Evolutionary conservation across 2,797 vertebrate genomes (phyloP).

Genomic region (Hylomyscus alleni): DNA sequence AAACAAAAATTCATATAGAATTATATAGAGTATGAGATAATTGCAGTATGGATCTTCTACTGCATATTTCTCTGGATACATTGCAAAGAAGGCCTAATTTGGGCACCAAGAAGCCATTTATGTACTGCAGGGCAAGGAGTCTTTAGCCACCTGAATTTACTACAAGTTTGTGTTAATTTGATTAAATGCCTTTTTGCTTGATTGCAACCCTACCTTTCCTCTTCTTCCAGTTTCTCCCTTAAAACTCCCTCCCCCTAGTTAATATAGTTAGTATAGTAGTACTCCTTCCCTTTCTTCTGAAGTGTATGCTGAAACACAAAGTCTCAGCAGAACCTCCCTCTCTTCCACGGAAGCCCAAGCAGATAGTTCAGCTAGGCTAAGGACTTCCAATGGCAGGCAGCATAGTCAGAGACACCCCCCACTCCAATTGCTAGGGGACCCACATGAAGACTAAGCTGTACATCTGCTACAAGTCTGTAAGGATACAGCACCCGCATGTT

Average conservation of each 20-base stretch:
- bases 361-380: neutral
- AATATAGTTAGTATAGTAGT: neutral
- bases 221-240: neutral
- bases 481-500: neutral
- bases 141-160: neutral
- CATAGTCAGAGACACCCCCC: neutral
- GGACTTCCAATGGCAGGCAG: no score
- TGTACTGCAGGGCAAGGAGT: neutral
- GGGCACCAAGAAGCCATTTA: neutral
- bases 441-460: neutral
- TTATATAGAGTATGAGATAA: neutral
- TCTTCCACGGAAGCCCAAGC: neutral
- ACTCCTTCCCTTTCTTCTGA: neutral
- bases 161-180: conserved; percentile 55
- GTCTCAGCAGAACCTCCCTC: neutral
- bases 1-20: neutral
- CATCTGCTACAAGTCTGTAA: neutral
- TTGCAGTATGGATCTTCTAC: no score
- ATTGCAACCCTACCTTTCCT: neutral
- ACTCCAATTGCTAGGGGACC: neutral
- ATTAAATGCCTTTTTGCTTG: neutral
- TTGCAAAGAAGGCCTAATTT: neutral
- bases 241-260: neutral
- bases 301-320: neutral
- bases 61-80: neutral